Evolutionary conservation across 2,113 vertebrate species (phyloP).

Genomic region (Conger conger): DNA sequence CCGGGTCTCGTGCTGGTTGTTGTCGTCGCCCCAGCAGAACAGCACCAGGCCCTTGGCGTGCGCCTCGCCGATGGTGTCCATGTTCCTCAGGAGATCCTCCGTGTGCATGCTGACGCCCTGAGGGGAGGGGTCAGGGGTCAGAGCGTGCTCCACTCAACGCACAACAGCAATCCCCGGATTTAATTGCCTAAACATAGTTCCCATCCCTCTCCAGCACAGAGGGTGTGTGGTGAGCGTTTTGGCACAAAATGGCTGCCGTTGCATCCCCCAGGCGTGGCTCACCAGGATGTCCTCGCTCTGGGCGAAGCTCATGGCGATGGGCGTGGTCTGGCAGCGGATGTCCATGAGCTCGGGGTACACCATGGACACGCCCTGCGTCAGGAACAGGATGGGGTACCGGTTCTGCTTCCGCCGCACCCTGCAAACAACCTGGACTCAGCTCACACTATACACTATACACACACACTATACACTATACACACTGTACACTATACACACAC

Average conservation of each 20-base stretch:
- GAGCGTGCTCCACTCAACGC: no score
- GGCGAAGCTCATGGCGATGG: constrained; percentile 93
- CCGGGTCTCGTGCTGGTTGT: constrained; percentile 89
- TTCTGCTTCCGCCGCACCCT: constrained; percentile 97
- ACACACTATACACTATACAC: not conserved
- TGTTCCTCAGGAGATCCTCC: constrained; percentile 87
- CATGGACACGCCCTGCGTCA: constrained; percentile 88
- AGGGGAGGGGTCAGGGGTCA: constrained; percentile 24
- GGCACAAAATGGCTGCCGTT: no score
- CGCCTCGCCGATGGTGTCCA: constrained; percentile 75
- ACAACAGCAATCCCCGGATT: not conserved
- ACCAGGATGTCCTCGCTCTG: constrained; percentile 96
- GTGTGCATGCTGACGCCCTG: constrained; percentile 92
- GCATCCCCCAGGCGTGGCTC: no score
- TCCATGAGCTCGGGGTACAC: constrained; percentile 93
- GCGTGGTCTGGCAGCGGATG: constrained; percentile 84
- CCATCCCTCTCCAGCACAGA: no score
- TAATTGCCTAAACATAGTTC: no score
- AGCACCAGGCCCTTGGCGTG: constrained; percentile 89
- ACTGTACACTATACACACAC: no score
- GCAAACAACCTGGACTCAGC: not conserved
- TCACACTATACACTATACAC: not conserved
- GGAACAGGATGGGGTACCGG: constrained; percentile 94
- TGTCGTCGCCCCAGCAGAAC: constrained; percentile 95
- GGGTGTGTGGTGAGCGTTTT: no score